Conservation (phyloP, 1,140 invertebrate species). For the Protaetia brevitarsis region DNA sequence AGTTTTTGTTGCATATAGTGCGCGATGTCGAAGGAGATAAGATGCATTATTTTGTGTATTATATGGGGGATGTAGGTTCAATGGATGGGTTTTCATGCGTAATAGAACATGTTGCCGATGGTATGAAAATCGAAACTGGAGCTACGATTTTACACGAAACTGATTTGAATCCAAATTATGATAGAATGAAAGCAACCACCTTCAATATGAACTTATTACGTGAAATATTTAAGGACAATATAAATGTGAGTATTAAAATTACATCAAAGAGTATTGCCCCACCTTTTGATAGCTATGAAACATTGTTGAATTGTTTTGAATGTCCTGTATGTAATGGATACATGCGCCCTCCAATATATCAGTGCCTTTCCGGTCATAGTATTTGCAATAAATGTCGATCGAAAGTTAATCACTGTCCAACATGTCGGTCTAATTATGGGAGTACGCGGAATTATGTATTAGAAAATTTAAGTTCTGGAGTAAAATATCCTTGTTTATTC, state of each 20-base stretch:
- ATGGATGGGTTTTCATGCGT: too few species aligned
- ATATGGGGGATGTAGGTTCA: too few species aligned
- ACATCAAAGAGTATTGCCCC: neutral
- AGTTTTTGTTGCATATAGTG: constrained; percentile 20
- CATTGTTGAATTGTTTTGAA: constrained; percentile 19
- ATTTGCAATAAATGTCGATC: constrained; percentile 69
- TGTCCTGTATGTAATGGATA: constrained; percentile 71
- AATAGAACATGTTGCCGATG: too few species aligned
- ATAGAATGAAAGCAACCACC: too few species aligned
- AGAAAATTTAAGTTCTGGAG: constrained; percentile 57
- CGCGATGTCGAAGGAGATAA: neutral
- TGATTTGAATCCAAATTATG: too few species aligned
- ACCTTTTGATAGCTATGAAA: constrained; percentile 1
- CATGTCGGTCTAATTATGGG: constrained; percentile 70
- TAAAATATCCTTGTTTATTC: constrained; percentile 37
- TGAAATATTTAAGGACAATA: too few species aligned
- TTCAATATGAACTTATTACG: too few species aligned
- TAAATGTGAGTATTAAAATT: neutral
- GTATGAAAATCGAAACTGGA: too few species aligned
- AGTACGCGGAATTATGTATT: constrained; percentile 73
- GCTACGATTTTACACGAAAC: too few species aligned
- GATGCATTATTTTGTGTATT: too few species aligned
- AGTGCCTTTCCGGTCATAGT: constrained; percentile 78
- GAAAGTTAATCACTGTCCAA: constrained; percentile 66
- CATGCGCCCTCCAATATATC: constrained; percentile 70